A percentile compares a stretch with the other conserved stretches of the same genome.
Conservation (phyloP, 2,113 vertebrate species). For the Cercocebus atys region DNA sequence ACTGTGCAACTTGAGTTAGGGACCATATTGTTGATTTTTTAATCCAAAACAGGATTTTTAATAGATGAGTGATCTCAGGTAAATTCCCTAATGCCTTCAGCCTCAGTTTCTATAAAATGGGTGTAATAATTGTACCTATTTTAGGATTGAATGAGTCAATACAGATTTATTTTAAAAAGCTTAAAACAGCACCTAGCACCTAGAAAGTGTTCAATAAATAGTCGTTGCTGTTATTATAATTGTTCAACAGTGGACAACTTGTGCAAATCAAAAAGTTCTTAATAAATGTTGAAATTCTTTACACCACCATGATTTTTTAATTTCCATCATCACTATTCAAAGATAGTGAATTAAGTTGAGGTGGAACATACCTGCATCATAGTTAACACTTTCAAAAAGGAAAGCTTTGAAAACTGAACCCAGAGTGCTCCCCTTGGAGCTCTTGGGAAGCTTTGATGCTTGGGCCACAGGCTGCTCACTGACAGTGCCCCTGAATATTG, state of each 20-base stretch:
- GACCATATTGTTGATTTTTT: constrained; percentile 9
- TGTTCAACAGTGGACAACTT: not conserved
- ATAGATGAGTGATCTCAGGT: not conserved
- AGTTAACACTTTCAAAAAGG: not conserved
- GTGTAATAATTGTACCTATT: not conserved
- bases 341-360: not conserved
- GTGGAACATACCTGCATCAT: not conserved
- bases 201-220: not conserved
- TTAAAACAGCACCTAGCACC: not conserved
- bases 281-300: constrained; percentile 27
- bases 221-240: not conserved
- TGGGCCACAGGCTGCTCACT: not conserved
- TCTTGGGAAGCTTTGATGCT: not conserved
- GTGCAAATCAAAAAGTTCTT: constrained; percentile 7
- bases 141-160: constrained; percentile 1
- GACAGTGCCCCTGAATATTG: not conserved
- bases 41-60: constrained; percentile 12
- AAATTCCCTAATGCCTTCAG: not conserved
- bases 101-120: not conserved
- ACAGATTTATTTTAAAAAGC: not conserved
- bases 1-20: not conserved
- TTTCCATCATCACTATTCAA: not conserved
- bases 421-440: not conserved
- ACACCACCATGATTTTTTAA: not conserved
- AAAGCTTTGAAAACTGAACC: not conserved